Base-by-base conservation (phyloP, 1,140 invertebrate species). In the Drosophila equinoxialis region DNA sequence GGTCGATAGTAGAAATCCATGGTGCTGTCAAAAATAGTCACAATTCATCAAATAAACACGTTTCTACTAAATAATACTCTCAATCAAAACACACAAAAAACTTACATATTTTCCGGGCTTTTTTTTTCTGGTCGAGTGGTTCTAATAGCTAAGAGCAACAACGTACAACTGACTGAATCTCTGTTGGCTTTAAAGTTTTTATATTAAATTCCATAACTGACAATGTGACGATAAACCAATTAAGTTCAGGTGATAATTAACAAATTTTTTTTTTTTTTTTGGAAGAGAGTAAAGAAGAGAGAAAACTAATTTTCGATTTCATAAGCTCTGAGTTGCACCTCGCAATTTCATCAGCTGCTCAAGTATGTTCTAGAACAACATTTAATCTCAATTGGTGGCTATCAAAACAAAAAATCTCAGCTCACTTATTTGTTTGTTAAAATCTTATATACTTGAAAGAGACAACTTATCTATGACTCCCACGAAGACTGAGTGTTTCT, bases 1-100 rank as follows among this genome's bases (percentile, higher is more conserved):
- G 94, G 93, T 67, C 94, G 87, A 92, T 96, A 95, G 92, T 96
- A 96, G 42, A 96, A 91, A 76, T 92, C 89, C 79, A 92, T 91
- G 42, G 57, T 13, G 23, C 37, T 55, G 20, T 37, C 48, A 13
- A 23, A 42, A 60, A 59, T 35, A 60, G 41, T 35, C 37, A 17
- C 33, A 13, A 41, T 45, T 35, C 63, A 48, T 61, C 41, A 42
- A 72, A 58, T 61, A 78, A 72, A 72, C 70, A 76, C 59, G 86
- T 79, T 86, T 68, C n/a, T n/a, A 35, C 7, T 20, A n/a, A 54
- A 66, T 55, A 55, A 17, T 17, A 17, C 17, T 0, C 17, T 17
- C 13, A 58, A 8, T 35, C 33, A 8, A 35, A 35, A 23, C 20
- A 23, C 20, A 48, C 68, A 67, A 33, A 58, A 13, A 62, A 60